A percentile compares a stretch with the other conserved stretches of the same genome.
Evolutionary conservation across 2,888 invertebrate genomes (phyloP).

Genomic region (Nomada ferruginata): DNA sequence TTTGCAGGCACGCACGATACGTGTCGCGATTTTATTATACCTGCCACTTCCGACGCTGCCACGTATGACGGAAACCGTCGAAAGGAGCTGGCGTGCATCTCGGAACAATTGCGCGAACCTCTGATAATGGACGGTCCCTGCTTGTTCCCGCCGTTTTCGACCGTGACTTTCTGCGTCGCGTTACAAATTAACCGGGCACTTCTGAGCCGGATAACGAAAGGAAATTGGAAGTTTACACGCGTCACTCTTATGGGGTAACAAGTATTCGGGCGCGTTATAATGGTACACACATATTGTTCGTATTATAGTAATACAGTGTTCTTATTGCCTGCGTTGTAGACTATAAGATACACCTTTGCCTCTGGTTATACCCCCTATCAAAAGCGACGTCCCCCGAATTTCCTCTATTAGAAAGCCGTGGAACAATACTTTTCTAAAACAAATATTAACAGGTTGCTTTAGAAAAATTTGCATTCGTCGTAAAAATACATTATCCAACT

Average conservation of each 20-base stretch:
- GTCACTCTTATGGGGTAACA: neutral
- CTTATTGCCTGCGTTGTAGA: too few species aligned
- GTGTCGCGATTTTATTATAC: constrained; percentile 82
- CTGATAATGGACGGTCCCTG: constrained; percentile 21
- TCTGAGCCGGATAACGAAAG: neutral
- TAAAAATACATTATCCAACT: too few species aligned
- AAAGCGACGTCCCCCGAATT: too few species aligned
- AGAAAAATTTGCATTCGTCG: too few species aligned
- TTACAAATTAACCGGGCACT: neutral
- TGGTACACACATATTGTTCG: too few species aligned
- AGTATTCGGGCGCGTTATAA: neutral
- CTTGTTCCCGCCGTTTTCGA: neutral
- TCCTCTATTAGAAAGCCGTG: too few species aligned
- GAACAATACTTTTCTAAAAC: too few species aligned
- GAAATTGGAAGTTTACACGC: constrained; percentile 1
- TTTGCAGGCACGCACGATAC: constrained; percentile 81
- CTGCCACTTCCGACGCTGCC: constrained; percentile 76
- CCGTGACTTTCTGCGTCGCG: too few species aligned
- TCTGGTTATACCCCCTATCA: too few species aligned
- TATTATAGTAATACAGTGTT: too few species aligned
- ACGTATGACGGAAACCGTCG: constrained; percentile 60
- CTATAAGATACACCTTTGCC: too few species aligned
- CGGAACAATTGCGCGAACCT: constrained; percentile 44
- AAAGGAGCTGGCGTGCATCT: constrained; percentile 41
- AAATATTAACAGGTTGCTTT: too few species aligned